Percentiles rank a stretch among this genome's conserved stretches.
Conservation (phyloP, 23 tunicate species). For the Ascidia mentula region DNA sequence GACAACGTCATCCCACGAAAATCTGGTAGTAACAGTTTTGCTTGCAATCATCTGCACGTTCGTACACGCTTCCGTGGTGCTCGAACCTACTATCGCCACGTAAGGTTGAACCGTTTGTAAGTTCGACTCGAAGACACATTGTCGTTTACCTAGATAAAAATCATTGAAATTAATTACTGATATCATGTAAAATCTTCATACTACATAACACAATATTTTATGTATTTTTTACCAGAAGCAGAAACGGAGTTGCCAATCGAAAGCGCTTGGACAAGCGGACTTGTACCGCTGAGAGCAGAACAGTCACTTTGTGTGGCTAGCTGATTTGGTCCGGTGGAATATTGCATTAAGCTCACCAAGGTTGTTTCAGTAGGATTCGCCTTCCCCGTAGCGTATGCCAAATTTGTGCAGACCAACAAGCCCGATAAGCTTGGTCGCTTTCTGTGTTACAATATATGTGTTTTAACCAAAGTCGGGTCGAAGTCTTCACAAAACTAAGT, state of each 20-base stretch:
- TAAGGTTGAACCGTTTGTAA: too few relatives aligned
- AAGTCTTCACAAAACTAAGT: background rate
- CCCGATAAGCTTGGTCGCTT: slow-evolving; percentile 11
- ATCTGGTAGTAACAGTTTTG: slow-evolving; percentile 44
- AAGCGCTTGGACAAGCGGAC: background rate
- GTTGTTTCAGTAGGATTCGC: slow-evolving; percentile 3
- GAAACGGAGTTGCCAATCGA: background rate
- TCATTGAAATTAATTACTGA: too few relatives aligned
- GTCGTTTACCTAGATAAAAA: too few relatives aligned
- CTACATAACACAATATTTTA: background rate
- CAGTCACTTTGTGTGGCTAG: background rate
- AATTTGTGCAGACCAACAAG: slow-evolving; percentile 3
- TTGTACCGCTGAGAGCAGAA: background rate
- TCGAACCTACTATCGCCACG: background rate
- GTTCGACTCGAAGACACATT: too few relatives aligned
- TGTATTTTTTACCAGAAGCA: background rate
- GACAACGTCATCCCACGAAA: slow-evolving; percentile 51
- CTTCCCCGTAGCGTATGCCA: slow-evolving; percentile 9
- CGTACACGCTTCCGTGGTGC: slow-evolving; percentile 27
- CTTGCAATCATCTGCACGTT: slow-evolving; percentile 3
- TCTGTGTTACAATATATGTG: too few relatives aligned
- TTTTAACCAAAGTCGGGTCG: too few relatives aligned
- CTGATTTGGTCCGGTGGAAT: background rate
- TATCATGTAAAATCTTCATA: too few relatives aligned
- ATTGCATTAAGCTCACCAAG: background rate